Conservation (phyloP, 2,888 invertebrate genomes). For the Mesorhabditis spiculigera region DNA sequence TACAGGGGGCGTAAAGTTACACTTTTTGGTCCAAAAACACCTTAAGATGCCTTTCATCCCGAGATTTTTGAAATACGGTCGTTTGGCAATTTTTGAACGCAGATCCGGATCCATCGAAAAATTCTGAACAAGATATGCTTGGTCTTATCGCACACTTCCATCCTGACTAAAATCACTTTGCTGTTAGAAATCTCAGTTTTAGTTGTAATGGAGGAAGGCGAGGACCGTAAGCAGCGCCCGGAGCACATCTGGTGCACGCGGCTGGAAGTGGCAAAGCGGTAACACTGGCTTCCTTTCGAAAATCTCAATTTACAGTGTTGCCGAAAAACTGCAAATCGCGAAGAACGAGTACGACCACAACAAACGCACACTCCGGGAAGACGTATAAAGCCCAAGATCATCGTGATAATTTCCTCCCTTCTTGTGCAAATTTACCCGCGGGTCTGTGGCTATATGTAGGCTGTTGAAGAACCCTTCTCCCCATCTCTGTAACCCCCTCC, state of each 20-base stretch:
- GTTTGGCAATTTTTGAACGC: too few species aligned
- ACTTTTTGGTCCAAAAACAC: too few species aligned
- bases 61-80: too few species aligned
- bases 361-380: constrained; percentile 43
- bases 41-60: too few species aligned
- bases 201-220: constrained; percentile 33
- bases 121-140: too few species aligned
- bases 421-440: neutral
- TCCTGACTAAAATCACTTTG: too few species aligned
- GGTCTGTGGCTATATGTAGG: neutral
- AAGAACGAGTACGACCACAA: constrained; percentile 53
- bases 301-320: constrained; percentile 23
- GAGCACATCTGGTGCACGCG: constrained; percentile 39
- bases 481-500: too few species aligned
- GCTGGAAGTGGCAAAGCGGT: constrained; percentile 16
- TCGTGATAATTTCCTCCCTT: neutral
- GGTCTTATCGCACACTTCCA: too few species aligned
- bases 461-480: too few species aligned
- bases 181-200: constrained; percentile 9
- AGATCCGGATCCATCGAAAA: too few species aligned
- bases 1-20: too few species aligned
- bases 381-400: neutral
- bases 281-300: constrained; percentile 5
- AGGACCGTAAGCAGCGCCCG: constrained; percentile 21
- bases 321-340: constrained; percentile 46